Percentiles rank a stretch among this genome's conserved stretches.
These are phyloP conservation scores for Cotesia vestalis DNA, from an alignment of 1,140 invertebrate genomes.

Conservation along the genomic window DNA sequence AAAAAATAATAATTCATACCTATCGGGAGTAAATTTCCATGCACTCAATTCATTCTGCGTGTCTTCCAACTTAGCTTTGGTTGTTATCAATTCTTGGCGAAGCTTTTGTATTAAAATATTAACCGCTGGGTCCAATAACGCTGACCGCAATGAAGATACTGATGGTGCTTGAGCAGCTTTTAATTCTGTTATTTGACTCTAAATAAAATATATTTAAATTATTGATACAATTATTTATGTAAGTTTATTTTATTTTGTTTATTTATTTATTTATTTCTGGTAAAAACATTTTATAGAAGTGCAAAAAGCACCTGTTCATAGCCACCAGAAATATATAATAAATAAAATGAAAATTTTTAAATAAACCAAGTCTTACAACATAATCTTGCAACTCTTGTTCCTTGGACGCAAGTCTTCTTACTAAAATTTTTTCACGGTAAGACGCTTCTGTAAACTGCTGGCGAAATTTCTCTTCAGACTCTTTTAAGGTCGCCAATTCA, in stretches of 20 bases:
- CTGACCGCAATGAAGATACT: conserved; percentile 79
- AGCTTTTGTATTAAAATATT: conserved; percentile 93
- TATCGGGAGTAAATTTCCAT: conserved; percentile 99
- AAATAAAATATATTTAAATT: conserved; percentile 40
- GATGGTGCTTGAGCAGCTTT: conserved; percentile 84
- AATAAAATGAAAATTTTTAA: conserved; percentile 16
- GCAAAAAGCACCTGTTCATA: too few relatives aligned
- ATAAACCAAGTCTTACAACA: conserved; percentile 73
- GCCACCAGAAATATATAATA: too few relatives aligned
- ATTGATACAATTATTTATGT: background rate
- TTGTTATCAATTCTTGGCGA: conserved; percentile 88
- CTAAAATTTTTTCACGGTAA: conserved; percentile 89
- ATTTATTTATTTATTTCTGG: too few relatives aligned
- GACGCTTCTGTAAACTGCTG: conserved; percentile 85
- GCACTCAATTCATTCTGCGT: conserved; percentile 97
- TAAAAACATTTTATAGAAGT: too few relatives aligned
- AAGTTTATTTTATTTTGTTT: too few relatives aligned
- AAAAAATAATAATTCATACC: conserved; percentile 64
- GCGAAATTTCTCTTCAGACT: conserved; percentile 83
- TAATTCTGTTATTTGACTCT: conserved; percentile 93
- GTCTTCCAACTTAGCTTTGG: conserved; percentile 92
- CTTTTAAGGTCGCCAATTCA: conserved; percentile 77
- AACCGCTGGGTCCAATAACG: conserved; percentile 93
- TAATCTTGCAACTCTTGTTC: conserved; percentile 97
- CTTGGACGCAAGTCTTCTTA: conserved; percentile 89